These are phyloP conservation scores for Thymelicus lineola DNA, from an alignment of 2,888 invertebrate species.

Conservation along the genomic window DNA sequence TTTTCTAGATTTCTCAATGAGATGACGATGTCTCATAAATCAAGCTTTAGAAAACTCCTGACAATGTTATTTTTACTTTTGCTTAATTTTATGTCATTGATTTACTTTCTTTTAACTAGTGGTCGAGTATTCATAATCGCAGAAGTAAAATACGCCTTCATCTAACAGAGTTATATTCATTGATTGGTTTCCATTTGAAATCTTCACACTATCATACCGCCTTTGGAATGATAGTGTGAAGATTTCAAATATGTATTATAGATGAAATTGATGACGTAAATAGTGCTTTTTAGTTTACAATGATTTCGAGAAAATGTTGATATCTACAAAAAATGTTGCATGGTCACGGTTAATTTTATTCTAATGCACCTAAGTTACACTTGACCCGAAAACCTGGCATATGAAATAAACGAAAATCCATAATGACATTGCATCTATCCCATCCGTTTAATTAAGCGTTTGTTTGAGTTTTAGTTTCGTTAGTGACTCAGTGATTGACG, in stretches of 20 bases:
- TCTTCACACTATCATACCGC: no score
- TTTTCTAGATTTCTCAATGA: slow-evolving; percentile 50
- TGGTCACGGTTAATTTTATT: slow-evolving; percentile 30
- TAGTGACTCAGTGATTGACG: slow-evolving; percentile 69
- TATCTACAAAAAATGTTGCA: background rate
- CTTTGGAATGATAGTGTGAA: no score
- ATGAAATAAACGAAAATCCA: slow-evolving; percentile 57
- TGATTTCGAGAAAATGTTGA: background rate
- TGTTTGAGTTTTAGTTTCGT: slow-evolving; percentile 52
- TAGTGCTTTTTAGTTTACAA: no score
- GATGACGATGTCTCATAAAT: slow-evolving; percentile 47
- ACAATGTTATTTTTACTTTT: slow-evolving; percentile 35
- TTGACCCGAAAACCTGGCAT: slow-evolving; percentile 36
- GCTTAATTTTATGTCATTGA: slow-evolving; percentile 9
- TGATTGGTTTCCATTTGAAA: no score
- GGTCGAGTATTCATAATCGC: no score
- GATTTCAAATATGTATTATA: no score
- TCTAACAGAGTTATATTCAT: no score
- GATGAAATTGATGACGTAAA: no score
- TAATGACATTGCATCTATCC: slow-evolving; percentile 57
- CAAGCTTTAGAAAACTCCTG: slow-evolving; percentile 43
- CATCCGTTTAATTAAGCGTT: slow-evolving; percentile 59
- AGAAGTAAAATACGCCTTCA: no score
- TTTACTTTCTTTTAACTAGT: no score
- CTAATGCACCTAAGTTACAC: slow-evolving; percentile 15